Conservation (phyloP, 2,113 vertebrate species). For the Speoplatyrhinus poulsoni region DNA sequence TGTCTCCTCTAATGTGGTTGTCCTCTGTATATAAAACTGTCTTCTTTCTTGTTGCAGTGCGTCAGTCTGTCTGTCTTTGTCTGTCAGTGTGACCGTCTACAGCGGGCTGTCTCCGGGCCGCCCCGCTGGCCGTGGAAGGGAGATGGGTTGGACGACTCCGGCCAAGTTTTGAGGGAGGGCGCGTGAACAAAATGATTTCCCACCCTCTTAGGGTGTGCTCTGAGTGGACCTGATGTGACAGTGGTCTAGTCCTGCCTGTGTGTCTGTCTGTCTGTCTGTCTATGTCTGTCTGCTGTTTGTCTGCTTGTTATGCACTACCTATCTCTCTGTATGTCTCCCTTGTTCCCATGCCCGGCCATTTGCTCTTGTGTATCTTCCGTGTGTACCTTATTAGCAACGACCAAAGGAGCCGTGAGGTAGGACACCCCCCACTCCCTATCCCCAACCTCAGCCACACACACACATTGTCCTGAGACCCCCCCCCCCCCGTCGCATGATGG, state of each 20-base stretch:
- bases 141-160: constrained; percentile 48
- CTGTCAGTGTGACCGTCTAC: constrained; percentile 59
- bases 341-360: no score
- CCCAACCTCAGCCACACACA: no score
- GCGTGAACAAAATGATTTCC: not conserved
- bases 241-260: constrained; percentile 62
- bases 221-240: constrained; percentile 59
- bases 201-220: constrained; percentile 30
- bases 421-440: no score
- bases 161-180: constrained; percentile 9
- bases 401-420: no score
- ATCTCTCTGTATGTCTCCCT: constrained; percentile 7
- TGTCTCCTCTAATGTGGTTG: constrained; percentile 48
- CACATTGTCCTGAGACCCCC: no score
- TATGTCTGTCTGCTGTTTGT: constrained; percentile 5
- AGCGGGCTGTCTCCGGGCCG: constrained; percentile 57
- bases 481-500: no score
- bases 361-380: no score
- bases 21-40: constrained; percentile 70
- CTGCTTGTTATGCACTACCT: not conserved
- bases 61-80: constrained; percentile 68
- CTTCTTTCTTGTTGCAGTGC: constrained; percentile 80
- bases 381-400: no score
- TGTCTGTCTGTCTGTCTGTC: constrained; percentile 10
- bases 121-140: constrained; percentile 53